Percentiles rank a stretch among this genome's conserved stretches.
phyloP scores from a whole-genome alignment of 1,140 invertebrate species.

The Sipha flava region DNA sequence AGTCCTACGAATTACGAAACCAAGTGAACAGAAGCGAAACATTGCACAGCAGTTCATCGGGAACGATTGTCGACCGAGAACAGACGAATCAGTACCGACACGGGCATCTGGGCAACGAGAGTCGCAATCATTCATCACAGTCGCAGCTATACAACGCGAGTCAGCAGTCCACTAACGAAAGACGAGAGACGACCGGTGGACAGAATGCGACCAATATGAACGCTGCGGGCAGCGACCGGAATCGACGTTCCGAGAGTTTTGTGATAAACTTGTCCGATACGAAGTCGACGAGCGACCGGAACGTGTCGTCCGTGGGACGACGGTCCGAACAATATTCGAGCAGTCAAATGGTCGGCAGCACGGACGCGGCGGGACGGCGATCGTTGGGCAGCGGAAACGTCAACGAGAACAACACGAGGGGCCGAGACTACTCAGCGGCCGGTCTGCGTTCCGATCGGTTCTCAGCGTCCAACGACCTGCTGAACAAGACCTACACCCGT shows the following conservation, averaged over 20 bases:
- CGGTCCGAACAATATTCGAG: background rate
- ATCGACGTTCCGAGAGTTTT: conserved; percentile 1
- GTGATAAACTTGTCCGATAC: background rate
- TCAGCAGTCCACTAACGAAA: background rate
- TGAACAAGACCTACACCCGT: background rate
- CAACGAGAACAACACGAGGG: background rate
- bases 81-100: background rate
- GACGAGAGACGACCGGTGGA: background rate
- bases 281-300: background rate
- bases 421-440: background rate
- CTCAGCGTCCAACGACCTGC: background rate
- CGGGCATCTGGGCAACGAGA: background rate
- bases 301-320: background rate
- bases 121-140: background rate
- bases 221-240: background rate
- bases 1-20: background rate
- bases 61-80: background rate
- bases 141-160: background rate
- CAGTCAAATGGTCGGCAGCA: background rate
- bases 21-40: background rate
- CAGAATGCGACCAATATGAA: background rate
- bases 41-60: background rate
- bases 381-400: background rate
- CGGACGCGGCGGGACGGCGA: background rate
- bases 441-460: background rate